Evolutionary conservation across 2,113 vertebrate genomes (phyloP), one percentile per base, ranked within the genome.

Genomic region (Macaca mulatta): DNA sequence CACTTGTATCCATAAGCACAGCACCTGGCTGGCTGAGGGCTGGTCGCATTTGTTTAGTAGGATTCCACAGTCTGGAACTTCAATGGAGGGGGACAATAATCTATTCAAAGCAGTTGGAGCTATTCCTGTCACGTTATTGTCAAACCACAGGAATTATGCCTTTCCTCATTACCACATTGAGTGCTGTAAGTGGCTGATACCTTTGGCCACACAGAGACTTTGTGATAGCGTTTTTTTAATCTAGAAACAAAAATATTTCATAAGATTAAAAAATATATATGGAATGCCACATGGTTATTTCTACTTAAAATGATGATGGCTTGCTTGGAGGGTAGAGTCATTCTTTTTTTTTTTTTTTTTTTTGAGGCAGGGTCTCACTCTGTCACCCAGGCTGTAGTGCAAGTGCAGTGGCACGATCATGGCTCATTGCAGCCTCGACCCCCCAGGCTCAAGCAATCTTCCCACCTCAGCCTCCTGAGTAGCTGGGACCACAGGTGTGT

Each of bases 141-240:
- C 97, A 96, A 92, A 88, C 89, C 96, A 94, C 93, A 95, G 97
- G 93, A 97, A 96, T 97, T 48, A 69, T 93, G 92, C 84, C 83
- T 93, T 96, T 96, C 87, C 94, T 96, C 87, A 69, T 95, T 78
- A 92, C 96, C 96, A 90, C 96, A 90, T 50, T 72, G 93, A 89
- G 74, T 59, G 92, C 89, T 98, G 97, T 78, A 30, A 81, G 61
- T 55, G 79, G 50, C 75, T 85, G 93, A 96, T 98, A 95, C 50
- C 90, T 84, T 69, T 30, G 38, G 74, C 74, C 77, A n/a, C 67
- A 69, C 48, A 70, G 55, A 67, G 48, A 75, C 88, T 95, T 85
- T 61, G 43, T 72, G 82, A 97, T 74, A 97, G 79, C n/a, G 57
- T 96, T 97, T 96, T 91, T 82, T 85, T 55, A 81, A 81, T 90